phyloP scores from a whole-genome alignment of 2,797 vertebrate genomes.

The Sebastes matsubarae region DNA sequence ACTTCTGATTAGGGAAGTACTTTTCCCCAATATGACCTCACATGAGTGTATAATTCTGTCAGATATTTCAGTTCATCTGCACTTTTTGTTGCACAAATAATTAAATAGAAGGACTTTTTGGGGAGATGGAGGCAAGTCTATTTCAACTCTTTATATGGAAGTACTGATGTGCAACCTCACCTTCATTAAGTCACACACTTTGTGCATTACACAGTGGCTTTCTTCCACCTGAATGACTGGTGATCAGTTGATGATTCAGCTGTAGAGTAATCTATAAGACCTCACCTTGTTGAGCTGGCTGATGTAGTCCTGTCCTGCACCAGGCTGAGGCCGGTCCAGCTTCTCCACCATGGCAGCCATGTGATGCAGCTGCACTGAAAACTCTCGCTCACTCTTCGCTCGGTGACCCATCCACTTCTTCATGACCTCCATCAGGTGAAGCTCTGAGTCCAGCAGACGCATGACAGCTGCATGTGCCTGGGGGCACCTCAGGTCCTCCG shows the following conservation, averaged over 20 bases:
- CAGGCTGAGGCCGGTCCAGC: slow-evolving; percentile 82
- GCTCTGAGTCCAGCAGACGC: slow-evolving; percentile 91
- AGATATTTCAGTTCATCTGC: not conserved
- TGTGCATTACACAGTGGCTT: not conserved
- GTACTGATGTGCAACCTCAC: not conserved
- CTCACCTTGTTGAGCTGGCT: slow-evolving; percentile 91
- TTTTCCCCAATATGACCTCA: not conserved
- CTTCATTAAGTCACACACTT: not conserved
- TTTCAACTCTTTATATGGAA: not conserved
- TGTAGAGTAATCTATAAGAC: not conserved
- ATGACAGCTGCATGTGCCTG: slow-evolving; percentile 89
- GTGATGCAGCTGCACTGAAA: slow-evolving; percentile 90
- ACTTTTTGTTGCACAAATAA: not conserved
- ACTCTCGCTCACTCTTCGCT: slow-evolving; percentile 93
- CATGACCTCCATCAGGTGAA: slow-evolving; percentile 94
- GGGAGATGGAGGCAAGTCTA: not conserved
- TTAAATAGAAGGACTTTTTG: not conserved
- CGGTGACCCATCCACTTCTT: slow-evolving; percentile 96
- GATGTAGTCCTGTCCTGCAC: slow-evolving; percentile 73
- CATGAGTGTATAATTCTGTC: not conserved
- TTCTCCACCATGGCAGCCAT: slow-evolving; percentile 88
- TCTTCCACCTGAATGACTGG: not conserved
- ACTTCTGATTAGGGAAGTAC: not conserved
- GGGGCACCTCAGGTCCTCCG: slow-evolving; percentile 87
- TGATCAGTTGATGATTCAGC: not conserved